These are phyloP conservation scores for Scaptomyza tumidula DNA, from an alignment of 2,888 invertebrate genomes.

Conservation along the genomic window DNA sequence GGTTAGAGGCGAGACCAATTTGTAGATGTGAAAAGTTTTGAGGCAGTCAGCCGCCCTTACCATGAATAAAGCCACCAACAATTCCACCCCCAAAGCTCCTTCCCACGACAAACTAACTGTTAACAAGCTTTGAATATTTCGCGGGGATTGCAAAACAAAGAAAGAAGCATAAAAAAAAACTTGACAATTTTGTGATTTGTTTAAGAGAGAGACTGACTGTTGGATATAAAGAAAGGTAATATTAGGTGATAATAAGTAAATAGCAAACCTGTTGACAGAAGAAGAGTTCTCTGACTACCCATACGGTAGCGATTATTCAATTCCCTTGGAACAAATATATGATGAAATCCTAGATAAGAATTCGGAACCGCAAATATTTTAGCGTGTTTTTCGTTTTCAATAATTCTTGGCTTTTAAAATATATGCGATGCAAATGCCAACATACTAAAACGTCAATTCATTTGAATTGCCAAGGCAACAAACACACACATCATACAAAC, in stretches of 20 bases:
- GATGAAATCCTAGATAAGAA: constrained; percentile 26
- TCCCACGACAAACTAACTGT: constrained; percentile 24
- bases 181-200: constrained; percentile 35
- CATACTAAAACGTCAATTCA: constrained; percentile 22
- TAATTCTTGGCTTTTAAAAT: constrained; percentile 46
- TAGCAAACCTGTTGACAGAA: constrained; percentile 26
- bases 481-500: constrained; percentile 7
- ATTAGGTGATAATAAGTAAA: constrained; percentile 45
- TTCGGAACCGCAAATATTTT: constrained; percentile 30
- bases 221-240: constrained; percentile 4
- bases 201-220: neutral
- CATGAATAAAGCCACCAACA: neutral
- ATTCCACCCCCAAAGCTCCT: neutral
- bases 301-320: neutral
- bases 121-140: constrained; percentile 52
- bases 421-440: constrained; percentile 52
- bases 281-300: neutral
- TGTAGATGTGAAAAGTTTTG: constrained; percentile 76
- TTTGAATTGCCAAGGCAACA: constrained; percentile 39
- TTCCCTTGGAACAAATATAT: constrained; percentile 1
- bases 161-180: constrained; percentile 4
- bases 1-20: constrained; percentile 78
- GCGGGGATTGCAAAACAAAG: constrained; percentile 13
- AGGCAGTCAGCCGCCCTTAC: neutral
- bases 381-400: constrained; percentile 48